phyloP scores from a whole-genome alignment of 2,888 invertebrate species.

The Norana najaformis region DNA sequence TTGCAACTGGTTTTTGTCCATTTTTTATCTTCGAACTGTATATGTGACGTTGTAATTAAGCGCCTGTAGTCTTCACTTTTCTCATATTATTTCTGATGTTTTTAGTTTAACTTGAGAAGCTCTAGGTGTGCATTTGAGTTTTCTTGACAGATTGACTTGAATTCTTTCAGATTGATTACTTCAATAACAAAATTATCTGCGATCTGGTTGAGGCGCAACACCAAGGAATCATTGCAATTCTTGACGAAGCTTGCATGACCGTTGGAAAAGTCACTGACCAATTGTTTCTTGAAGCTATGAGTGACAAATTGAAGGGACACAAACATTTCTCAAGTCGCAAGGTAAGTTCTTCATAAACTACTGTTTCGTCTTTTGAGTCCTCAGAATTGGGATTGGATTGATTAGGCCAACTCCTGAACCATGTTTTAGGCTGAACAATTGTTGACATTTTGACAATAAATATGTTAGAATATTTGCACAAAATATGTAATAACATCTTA shows the following conservation, averaged over 20 bases:
- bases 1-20: no score
- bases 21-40: no score
- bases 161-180: constrained; percentile 75
- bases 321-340: constrained; percentile 80
- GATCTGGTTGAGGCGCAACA: constrained; percentile 92
- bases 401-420: no score
- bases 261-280: constrained; percentile 86
- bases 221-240: constrained; percentile 82
- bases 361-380: background rate
- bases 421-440: no score
- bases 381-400: background rate
- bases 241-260: constrained; percentile 95
- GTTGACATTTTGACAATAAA: no score
- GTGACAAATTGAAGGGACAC: constrained; percentile 81
- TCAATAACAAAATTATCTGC: constrained; percentile 80
- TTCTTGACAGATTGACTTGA: background rate
- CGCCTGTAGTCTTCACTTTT: no score
- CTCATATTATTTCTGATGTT: no score
- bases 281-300: constrained; percentile 89
- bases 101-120: background rate
- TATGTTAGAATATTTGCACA: no score
- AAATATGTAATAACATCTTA: no score
- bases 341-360: constrained; percentile 51
- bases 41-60: no score
- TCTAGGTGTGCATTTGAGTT: background rate